phyloP scores from a whole-genome alignment of 2,797 vertebrate species.

The Diceros bicornis region DNA sequence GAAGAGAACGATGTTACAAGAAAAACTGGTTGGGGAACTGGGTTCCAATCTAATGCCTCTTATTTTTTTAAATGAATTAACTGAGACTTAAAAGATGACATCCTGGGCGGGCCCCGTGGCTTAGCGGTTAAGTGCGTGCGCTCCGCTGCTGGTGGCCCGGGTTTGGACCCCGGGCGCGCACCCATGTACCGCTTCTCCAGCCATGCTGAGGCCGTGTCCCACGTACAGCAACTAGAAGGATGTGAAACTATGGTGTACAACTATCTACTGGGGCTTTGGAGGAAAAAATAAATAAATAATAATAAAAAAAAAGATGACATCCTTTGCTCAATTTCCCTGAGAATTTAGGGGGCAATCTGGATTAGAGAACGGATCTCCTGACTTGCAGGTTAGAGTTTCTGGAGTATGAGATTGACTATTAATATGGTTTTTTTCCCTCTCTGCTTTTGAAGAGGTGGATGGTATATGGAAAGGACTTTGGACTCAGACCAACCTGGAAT shows the following conservation, averaged over 20 bases:
- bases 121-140: too few species aligned
- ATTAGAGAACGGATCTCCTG: not conserved
- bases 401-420: not conserved
- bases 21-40: not conserved
- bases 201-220: too few species aligned
- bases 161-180: too few species aligned
- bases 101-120: too few species aligned
- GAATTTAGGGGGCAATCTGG: not conserved
- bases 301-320: not conserved
- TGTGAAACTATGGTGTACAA: too few species aligned
- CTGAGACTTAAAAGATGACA: not conserved
- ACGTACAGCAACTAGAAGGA: too few species aligned
- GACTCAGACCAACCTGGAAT: not conserved
- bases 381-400: not conserved
- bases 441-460: not conserved
- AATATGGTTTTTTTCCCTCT: not conserved
- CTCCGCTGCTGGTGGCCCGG: too few species aligned
- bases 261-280: too few species aligned
- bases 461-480: not conserved
- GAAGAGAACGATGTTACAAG: not conserved
- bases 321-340: slow-evolving; percentile 18
- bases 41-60: not conserved
- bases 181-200: too few species aligned
- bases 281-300: too few species aligned
- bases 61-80: not conserved